These are phyloP conservation scores for Phrynocephalus guinanensis DNA, from an alignment of 2,797 vertebrate genomes.

Conservation along the genomic window DNA sequence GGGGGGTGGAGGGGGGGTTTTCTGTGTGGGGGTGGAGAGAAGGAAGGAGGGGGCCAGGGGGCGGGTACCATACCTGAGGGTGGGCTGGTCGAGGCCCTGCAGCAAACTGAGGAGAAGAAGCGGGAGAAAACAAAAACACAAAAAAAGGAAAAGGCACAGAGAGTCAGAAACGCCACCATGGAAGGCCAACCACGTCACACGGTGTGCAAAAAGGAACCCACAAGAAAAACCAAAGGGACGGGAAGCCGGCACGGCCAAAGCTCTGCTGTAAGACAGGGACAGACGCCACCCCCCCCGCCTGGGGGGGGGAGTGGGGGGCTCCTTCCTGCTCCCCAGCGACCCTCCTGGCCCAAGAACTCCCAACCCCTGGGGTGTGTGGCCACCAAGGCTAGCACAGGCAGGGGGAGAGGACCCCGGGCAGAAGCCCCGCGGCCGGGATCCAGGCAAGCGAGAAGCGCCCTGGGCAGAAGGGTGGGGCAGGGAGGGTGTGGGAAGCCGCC, in stretches of 20 bases:
- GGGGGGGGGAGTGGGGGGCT: conserved; percentile 4
- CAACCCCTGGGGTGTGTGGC: background rate
- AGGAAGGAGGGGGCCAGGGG: background rate
- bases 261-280: conserved; percentile 76
- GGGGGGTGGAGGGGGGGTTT: too few relatives aligned
- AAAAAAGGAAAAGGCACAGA: conserved; percentile 83
- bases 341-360: conserved; percentile 18
- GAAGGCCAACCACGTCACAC: conserved; percentile 78
- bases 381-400: background rate
- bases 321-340: conserved; percentile 28
- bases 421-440: too few relatives aligned
- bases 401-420: background rate
- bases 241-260: conserved; percentile 64
- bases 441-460: background rate
- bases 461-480: too few relatives aligned
- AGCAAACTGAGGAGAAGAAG: conserved; percentile 92
- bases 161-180: conserved; percentile 82
- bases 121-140: conserved; percentile 84
- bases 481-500: too few relatives aligned
- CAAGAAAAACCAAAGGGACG: background rate
- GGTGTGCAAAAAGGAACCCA: conserved; percentile 69
- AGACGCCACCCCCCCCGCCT: conserved; percentile 62
- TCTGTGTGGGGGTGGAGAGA: background rate
- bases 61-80: conserved; percentile 93
- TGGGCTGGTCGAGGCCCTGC: conserved; percentile 97